Base-by-base conservation (phyloP, 2,888 invertebrate species). In the Aelia acuminata region DNA sequence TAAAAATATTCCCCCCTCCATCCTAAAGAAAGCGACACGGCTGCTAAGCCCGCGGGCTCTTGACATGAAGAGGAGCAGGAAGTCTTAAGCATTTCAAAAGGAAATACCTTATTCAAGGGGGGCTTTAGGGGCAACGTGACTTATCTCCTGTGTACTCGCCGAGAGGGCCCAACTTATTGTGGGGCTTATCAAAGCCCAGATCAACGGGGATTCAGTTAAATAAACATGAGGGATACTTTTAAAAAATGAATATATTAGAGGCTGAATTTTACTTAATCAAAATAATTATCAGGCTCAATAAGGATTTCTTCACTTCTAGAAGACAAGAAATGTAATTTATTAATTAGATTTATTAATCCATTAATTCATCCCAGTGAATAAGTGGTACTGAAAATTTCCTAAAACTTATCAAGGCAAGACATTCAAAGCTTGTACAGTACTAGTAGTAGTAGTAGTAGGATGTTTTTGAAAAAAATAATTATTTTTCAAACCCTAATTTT, bases 81-180 rank as follows among this genome's bases (percentile, higher is more conserved):
- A 70, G 63, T 70, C 63, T 70, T 70, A 70, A 35, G 63, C 63
- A 70, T 70, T 70, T 70, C 63, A 70, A 70, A 70, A 70, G 63
- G 63, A 70, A 70, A 70, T 70, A 70, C 63, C 35, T 70, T 35
- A 70, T 70, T 70, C 63, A 70, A 70, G 31, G 31, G 2, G 63
- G 63, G 63, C 63, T 70, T 70, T 70, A 70, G 63, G 31, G 63
- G 31, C 63, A 35, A 70, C 63, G 63, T 70, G 63, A 20, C 63
- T 70, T 70, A 70, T 70, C 63, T 70, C 63, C 35, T 35, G 63
- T 35, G 63, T 70, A 70, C 63, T 35, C 63, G 1, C 31, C 7
- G 8, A 18, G 31, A 22, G 18, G 35, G 63, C 18, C 15, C 31
- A 18, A 70, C 5, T 70, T 70, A 70, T 70, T 70, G 63, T 70